phyloP scores from a whole-genome alignment of 35 echinoderm and acorn worm species.

The Apostichopus parvimensis region DNA sequence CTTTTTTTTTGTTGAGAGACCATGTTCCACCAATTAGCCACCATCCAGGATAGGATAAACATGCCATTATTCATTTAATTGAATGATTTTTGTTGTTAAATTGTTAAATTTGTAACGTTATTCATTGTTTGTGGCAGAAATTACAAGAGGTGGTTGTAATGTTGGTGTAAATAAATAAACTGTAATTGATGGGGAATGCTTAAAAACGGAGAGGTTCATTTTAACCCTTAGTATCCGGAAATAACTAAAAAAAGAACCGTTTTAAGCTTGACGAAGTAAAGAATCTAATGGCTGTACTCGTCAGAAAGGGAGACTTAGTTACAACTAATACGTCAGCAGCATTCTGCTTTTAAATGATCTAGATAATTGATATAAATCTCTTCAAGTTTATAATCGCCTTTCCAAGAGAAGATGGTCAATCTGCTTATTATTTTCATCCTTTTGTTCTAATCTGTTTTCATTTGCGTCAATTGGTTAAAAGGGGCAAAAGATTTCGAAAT shows the following conservation, averaged over 20 bases:
- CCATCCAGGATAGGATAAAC: conserved; percentile 47
- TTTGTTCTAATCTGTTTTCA: conserved; percentile 19
- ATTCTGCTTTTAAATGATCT: background rate
- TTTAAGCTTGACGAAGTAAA: conserved; percentile 14
- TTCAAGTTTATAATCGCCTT: background rate
- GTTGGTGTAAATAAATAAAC: conserved; percentile 48
- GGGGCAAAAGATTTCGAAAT: background rate
- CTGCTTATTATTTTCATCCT: background rate
- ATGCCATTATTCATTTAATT: conserved; percentile 57
- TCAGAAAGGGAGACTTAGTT: background rate
- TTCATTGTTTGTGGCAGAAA: conserved; percentile 50
- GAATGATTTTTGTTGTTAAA: conserved; percentile 50
- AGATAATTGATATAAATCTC: conserved; percentile 2
- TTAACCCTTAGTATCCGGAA: conserved; percentile 4
- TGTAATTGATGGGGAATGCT: conserved; percentile 48
- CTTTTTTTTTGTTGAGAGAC: background rate
- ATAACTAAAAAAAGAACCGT: background rate
- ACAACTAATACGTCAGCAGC: background rate
- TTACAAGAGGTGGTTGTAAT: conserved; percentile 33
- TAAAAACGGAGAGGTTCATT: conserved; percentile 46
- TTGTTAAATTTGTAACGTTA: conserved; percentile 52
- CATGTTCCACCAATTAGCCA: conserved; percentile 53
- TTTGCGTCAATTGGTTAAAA: conserved; percentile 10
- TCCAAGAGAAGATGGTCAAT: background rate
- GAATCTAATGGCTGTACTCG: background rate